phyloP scores from a whole-genome alignment of 2,797 vertebrate genomes.

The Catostomus latipinnis region DNA sequence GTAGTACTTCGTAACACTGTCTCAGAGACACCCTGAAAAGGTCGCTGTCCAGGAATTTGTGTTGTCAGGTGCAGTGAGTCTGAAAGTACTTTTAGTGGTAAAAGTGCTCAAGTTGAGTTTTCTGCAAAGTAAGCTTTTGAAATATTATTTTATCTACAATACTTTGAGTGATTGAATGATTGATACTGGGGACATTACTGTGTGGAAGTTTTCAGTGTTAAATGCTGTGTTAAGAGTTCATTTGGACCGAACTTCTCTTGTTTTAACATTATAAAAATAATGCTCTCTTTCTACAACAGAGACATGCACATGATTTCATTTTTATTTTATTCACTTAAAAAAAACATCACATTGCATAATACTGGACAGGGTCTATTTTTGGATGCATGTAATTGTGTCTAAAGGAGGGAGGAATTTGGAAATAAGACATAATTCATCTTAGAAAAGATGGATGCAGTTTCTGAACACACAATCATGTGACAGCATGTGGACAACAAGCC shows the following conservation, averaged over 20 bases:
- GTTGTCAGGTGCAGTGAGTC: too few relatives aligned
- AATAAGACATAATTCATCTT: constrained; percentile 11
- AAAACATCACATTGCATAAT: constrained; percentile 35
- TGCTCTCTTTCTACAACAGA: neutral
- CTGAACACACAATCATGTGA: neutral
- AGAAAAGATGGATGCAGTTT: constrained; percentile 31
- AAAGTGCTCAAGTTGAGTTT: neutral
- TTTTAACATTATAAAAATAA: neutral
- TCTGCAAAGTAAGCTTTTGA: neutral
- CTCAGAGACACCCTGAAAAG: neutral
- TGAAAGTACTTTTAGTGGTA: neutral
- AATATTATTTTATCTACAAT: neutral
- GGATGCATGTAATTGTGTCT: constrained; percentile 39
- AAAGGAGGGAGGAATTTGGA: constrained; percentile 24
- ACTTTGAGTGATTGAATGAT: neutral
- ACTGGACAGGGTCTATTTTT: constrained; percentile 2
- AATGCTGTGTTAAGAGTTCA: neutral
- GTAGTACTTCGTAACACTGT: neutral
- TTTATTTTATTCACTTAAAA: constrained; percentile 40
- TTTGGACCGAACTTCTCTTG: neutral
- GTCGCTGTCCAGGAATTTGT: too few relatives aligned
- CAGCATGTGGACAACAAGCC: constrained; percentile 3
- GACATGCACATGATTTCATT: constrained; percentile 15
- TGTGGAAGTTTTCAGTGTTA: too few relatives aligned
- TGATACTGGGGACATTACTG: neutral